Evolutionary conservation across 2,888 invertebrate genomes (phyloP), one percentile per base, ranked within the genome.

Genomic region (Nomada goodeniana): DNA sequence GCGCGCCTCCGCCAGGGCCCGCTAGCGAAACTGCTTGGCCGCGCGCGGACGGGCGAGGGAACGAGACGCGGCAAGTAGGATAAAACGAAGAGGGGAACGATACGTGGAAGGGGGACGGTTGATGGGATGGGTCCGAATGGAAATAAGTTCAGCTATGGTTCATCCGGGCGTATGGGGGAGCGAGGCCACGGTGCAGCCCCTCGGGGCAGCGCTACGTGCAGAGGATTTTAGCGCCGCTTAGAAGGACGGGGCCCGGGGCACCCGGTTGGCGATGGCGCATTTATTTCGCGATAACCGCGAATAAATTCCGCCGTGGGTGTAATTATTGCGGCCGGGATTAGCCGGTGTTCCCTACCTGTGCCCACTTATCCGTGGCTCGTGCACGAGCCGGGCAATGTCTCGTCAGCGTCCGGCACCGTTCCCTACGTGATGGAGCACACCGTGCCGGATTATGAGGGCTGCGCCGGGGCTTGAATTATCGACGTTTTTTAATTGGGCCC

Each of bases 131-230:
- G 69, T 55, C 60, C 68, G 86, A 82, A 79, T 85, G 86, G 86
- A 84, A 90, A 90, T 89, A 91, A 90, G 90, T 91, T 91, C 90
- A 90, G 83, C 86, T 83, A 86, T 79, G 90, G 87, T 88, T 26
- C 57, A 90, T 89, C 85, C 83, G 60, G 74, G 82, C 60, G 84
- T 72, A 86, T 13, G 85, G 83, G 86, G 86, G 85, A 44, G 67
- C 55, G 20, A 36, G 68, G 59, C 42, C 50, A 55, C 75, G 64
- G 64, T 80, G 65, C 79, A 57, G 53, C 74, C 78, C 69, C 29
- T 70, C 4, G 53, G 68, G 82, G 71, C 64, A 52, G n/a, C 59
- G 79, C 57, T 20, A 55, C 80, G 74, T 57, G 78, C 76, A 44
- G 75, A 72, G 63, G 73, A 76, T 83, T 85, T 86, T 86, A 86